Base-by-base conservation (phyloP, 2,113 vertebrate genomes). In the Elanoides forficatus region DNA sequence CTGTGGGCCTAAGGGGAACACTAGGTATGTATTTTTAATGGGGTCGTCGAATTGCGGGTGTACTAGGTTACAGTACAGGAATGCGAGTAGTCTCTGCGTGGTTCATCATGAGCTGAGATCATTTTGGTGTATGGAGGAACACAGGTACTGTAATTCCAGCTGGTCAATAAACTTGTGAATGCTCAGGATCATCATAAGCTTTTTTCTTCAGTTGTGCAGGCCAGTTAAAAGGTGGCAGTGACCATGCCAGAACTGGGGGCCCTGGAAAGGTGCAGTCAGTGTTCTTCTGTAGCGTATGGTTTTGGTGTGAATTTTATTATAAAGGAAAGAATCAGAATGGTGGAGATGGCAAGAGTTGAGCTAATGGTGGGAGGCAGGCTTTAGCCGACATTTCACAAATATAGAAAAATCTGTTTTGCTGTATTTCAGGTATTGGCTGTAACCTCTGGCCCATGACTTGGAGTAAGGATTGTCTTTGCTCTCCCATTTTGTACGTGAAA, bases 301-400 rank as follows among this genome's bases (percentile, higher is more conserved):
- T 91, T 82, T 81, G 65, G 67, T 89, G 94, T 85, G 93, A 93
- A 94, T 96, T 96, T 94, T 96, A 66, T 73, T 97, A 84, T 87
- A 84, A 93, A 82, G 71, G 43, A 23, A 76, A 73, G 71, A 93
- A 90, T 94, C 60, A 84, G 80, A 97, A 91, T 84, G 83, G 27
- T 66, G 16, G 27, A 47, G 34, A 34, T 3, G 7, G 55, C 4
- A 3, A 40, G 66, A 83, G 27, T 3, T 79, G 59, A 83, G n/a
- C 29, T 52, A 59, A 59, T 59, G n/a, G 27, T 32, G 47, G 40
- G 56, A 84, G 26, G 66, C 56, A 79, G 71, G 19, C 40, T 58
- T 70, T 84, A 84, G 48, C 36, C 67, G 68, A 67, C 34, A 32
- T 2, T 4, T 75, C 14, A 68, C 34, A 94, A 84, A 92, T 78